A percentile compares a stretch with the other conserved stretches of the same genome.
Conservation (phyloP, 1,140 invertebrate species). For the Caerostris extrusa region DNA sequence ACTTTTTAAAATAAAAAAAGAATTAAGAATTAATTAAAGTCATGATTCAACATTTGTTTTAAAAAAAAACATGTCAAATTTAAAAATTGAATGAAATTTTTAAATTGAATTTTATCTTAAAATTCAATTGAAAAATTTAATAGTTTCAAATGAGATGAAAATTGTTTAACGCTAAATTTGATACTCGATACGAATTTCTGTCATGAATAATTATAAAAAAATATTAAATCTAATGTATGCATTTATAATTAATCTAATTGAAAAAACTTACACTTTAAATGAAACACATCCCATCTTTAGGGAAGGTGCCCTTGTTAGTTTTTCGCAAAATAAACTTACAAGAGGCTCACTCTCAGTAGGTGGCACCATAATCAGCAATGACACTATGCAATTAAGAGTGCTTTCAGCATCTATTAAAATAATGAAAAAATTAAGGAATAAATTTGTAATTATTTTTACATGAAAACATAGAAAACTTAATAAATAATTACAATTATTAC, state of each 20-base stretch:
- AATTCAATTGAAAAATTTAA: background rate
- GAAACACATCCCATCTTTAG: slow-evolving; percentile 90
- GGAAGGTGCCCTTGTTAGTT: slow-evolving; percentile 93
- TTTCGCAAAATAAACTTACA: slow-evolving; percentile 95
- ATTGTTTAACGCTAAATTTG: too few relatives aligned
- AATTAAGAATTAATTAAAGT: background rate
- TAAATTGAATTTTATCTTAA: background rate
- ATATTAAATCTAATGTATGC: too few relatives aligned
- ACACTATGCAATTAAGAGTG: slow-evolving; percentile 88
- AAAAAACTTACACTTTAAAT: slow-evolving; percentile 90
- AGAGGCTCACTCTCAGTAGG: slow-evolving; percentile 93
- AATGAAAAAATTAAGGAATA: background rate
- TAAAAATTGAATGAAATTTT: background rate
- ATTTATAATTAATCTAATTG: too few relatives aligned
- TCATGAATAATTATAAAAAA: too few relatives aligned
- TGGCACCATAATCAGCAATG: slow-evolving; percentile 93
- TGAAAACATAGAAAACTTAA: too few relatives aligned
- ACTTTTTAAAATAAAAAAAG: slow-evolving; percentile 77
- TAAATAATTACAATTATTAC: too few relatives aligned
- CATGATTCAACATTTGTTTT: background rate
- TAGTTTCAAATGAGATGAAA: too few relatives aligned
- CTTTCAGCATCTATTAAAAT: slow-evolving; percentile 84
- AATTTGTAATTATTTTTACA: too few relatives aligned
- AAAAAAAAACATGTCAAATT: background rate
- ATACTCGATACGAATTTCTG: too few relatives aligned